Base-by-base conservation (phyloP, 1,140 invertebrate species). In the Globodera ellingtonae region DNA sequence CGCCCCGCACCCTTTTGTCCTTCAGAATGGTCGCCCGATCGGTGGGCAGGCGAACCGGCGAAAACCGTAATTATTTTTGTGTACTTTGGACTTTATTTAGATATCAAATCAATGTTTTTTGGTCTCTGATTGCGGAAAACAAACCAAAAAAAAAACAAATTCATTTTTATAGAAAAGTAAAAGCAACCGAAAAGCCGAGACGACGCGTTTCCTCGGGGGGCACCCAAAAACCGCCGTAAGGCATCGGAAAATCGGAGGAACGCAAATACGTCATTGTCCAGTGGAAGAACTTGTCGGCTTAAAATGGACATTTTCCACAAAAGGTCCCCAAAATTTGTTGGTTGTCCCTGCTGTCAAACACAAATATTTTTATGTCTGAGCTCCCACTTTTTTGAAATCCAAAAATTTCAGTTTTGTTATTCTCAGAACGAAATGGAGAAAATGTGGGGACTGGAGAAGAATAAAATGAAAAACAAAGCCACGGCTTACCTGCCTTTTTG, bases 141-240 rank as follows among this genome's bases (percentile, higher is more conserved):
- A 52, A 10, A 52, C 15, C 15, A 9, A 15, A 52, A 52, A 10
- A 10, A 52, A 52, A 52, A 52, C 15, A 52, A 52, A 10, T 24
- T 24, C 15, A 10, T 52, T 18, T 15, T 13, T 62, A 62, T 18
- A 18, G 13, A 52, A 52, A 62, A 62, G 35, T 35, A 35, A 35
- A 35, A 35, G 35, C 35, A 35, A 62, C 56, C 56, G 56, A 15
- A 66, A 83, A 84, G 21, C 52, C 76, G 21, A 35, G 62, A n/a
- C 62, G 47, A 46, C 13, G 50, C 10, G 82, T 73, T 18, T 71
- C 78, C 59, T 13, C 59, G 47, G 77, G 76, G 47, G 62, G 7
- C n/a, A 81, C 44, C 82, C 82, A 83, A 79, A n/a, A 73, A 21
- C 76, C 83, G n/a, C 81, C 81, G 73, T 83, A 83, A 13, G 83